A percentile compares a stretch with the other conserved stretches of the same genome.
phyloP scores from a whole-genome alignment of 2,888 invertebrate species.

The Hypomecis punctinalis region DNA sequence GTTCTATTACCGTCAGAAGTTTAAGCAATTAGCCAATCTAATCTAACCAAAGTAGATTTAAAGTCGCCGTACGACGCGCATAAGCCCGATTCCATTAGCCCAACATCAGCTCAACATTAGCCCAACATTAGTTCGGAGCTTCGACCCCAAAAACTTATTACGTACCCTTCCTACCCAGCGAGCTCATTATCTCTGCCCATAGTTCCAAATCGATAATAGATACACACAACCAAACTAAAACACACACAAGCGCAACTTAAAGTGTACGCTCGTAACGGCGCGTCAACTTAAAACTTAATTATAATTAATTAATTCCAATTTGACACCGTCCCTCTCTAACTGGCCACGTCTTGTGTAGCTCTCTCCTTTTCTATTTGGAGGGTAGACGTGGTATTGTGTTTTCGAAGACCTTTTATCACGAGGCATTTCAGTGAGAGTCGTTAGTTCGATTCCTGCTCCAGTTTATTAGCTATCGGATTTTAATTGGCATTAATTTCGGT shows the following conservation, averaged over 20 bases:
- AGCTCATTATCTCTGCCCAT: conserved; percentile 82
- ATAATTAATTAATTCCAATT: conserved; percentile 93
- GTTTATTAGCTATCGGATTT: conserved; percentile 81
- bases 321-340: conserved; percentile 77
- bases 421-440: conserved; percentile 78
- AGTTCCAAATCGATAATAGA: conserved; percentile 80
- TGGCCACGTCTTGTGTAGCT: conserved; percentile 75
- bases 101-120: conserved; percentile 33
- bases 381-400: conserved; percentile 81
- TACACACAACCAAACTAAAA: conserved; percentile 65
- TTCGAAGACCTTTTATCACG: conserved; percentile 83
- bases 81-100: conserved; percentile 12
- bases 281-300: conserved; percentile 93
- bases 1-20: not conserved
- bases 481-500: conserved; percentile 75
- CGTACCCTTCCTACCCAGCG: conserved; percentile 62
- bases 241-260: conserved; percentile 73
- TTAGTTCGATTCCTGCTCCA: conserved; percentile 79
- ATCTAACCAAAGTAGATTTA: conserved; percentile 26
- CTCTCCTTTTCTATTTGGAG: conserved; percentile 70
- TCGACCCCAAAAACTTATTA: conserved; percentile 80
- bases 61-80: conserved; percentile 17
- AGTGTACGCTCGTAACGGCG: conserved; percentile 83
- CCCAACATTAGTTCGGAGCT: conserved; percentile 50
- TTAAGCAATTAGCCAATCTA: conserved; percentile 17